Base-by-base conservation (phyloP, 2,113 vertebrate species). In the Beaufortia kweichowensis region DNA sequence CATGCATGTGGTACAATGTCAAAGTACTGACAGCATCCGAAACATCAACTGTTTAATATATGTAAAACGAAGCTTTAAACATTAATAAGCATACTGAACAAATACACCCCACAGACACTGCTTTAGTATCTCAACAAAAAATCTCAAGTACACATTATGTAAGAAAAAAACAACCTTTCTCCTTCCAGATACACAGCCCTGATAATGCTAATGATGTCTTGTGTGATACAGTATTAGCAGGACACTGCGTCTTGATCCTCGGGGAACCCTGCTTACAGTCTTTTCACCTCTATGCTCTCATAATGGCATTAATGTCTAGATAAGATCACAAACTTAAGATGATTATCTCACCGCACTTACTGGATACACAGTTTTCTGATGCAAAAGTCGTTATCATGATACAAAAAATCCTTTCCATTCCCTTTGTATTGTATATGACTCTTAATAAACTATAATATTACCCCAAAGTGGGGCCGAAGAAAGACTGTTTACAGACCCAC, bases 131-230 rank as follows among this genome's bases (percentile, higher is more conserved):
- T 39, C 35, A 7, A 10, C 33, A 35, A 35, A n/a, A 35, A 35
- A 35, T 35, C 17, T 7, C 3, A 8, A 71, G 50, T 53, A 23
- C 53, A 79, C 81, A 86, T 85, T 87, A 75, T 77, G 87, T 77
- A 75, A 79, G 62, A 82, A 57, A 81, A 83, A 73, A 81, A 59
- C 80, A 67, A n/a, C n/a, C 55, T 64, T 56, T 80, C 75, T 84
- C 86, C 84, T 84, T 78, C 41, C 39, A 85, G 79, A 76, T 10
- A 73, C 67, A 33, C 39, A 76, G 41, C 66, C 29, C 72, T 85
- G 87, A 87, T 90, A 87, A 88, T 88, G 75, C 82, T 90, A 89
- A 89, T 89, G 85, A 91, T 81, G 85, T 89, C 88, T 85, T 79
- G 15, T 89, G 89, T 87, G 88, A 90, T 86, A 80, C 63, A 64